These are phyloP conservation scores for Chloroclysta siterata DNA, from an alignment of 2,888 invertebrate genomes.

Conservation along the genomic window DNA sequence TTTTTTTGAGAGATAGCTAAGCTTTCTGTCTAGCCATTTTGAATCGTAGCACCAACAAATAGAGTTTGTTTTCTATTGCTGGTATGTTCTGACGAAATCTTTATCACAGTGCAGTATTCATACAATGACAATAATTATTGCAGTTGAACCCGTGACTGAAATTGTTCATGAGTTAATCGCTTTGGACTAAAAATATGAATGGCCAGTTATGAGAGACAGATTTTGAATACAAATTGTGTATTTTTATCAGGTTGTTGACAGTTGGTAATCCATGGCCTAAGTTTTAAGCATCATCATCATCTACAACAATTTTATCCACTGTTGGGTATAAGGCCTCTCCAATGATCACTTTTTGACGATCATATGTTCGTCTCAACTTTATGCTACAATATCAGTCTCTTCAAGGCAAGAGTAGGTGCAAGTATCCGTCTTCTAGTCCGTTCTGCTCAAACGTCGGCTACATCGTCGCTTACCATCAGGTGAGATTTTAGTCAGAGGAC, in stretches of 20 bases:
- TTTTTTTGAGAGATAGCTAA: not conserved
- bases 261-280: no score
- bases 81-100: constrained; percentile 18
- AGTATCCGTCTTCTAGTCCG: no score
- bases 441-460: no score
- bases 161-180: constrained; percentile 71
- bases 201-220: constrained; percentile 23
- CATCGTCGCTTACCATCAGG: no score
- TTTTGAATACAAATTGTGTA: constrained; percentile 23
- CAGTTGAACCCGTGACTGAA: constrained; percentile 71
- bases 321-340: no score
- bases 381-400: no score
- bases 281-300: no score
- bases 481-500: no score
- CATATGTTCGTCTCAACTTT: no score
- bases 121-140: constrained; percentile 80
- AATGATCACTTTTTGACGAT: no score
- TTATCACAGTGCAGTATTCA: constrained; percentile 70
- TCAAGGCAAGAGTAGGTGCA: no score
- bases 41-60: not conserved
- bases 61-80: constrained; percentile 5
- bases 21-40: not conserved
- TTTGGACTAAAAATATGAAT: constrained; percentile 61
- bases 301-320: no score
- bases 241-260: constrained; percentile 2